A percentile compares a stretch with the other conserved stretches of the same genome.
Conservation (phyloP, 1,140 invertebrate species). For the Pogonus chalceus region DNA sequence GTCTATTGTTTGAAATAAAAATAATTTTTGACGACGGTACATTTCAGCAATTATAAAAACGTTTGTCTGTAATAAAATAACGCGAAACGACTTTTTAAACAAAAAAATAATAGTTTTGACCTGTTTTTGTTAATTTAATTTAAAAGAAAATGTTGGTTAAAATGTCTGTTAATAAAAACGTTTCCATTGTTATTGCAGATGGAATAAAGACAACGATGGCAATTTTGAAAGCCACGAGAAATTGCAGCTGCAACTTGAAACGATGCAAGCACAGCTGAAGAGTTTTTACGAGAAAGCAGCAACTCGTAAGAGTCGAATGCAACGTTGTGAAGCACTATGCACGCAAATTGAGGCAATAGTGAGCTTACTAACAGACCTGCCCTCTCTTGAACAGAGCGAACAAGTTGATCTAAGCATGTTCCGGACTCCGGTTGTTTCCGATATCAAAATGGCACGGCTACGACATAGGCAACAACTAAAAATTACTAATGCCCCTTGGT, state of each 20-base stretch:
- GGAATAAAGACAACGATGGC: neutral
- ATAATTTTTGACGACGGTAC: too few species aligned
- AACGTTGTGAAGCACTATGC: neutral
- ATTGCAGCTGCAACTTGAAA: neutral
- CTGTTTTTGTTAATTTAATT: too few species aligned
- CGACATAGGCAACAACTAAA: neutral
- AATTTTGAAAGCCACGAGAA: neutral
- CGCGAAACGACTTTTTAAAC: too few species aligned
- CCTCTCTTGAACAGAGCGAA: neutral
- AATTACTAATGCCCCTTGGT: neutral
- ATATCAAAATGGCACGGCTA: neutral
- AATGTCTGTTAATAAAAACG: too few species aligned
- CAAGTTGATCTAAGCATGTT: neutral
- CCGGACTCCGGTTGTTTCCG: neutral
- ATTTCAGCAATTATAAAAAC: too few species aligned
- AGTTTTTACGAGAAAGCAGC: neutral
- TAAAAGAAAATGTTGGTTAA: too few species aligned
- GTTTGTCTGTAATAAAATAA: too few species aligned
- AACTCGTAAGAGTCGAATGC: neutral
- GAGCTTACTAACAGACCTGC: neutral
- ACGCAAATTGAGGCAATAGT: conserved; percentile 1
- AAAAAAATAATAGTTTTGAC: too few species aligned
- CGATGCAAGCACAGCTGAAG: neutral
- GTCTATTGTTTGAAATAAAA: too few species aligned
- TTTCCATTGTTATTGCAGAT: too few species aligned